phyloP scores from a whole-genome alignment of 2,113 vertebrate genomes.

The Nibea coibor region DNA sequence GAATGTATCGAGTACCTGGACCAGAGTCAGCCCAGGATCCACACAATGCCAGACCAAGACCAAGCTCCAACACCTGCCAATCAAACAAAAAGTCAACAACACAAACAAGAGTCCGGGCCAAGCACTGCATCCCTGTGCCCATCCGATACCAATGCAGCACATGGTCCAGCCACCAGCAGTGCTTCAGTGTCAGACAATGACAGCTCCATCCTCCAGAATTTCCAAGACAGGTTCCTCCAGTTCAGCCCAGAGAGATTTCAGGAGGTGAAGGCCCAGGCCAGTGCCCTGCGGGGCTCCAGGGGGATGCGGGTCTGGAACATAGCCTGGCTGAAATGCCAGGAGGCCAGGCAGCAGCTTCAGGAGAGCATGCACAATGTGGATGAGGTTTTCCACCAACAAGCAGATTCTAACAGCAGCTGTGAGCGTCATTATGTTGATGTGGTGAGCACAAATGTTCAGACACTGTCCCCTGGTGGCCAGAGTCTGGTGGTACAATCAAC shows the following conservation, averaged over 20 bases:
- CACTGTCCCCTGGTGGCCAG: constrained; percentile 48
- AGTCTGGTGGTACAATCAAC: constrained; percentile 72
- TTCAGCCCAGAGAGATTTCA: constrained; percentile 85
- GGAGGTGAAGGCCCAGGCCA: constrained; percentile 85
- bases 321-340: constrained; percentile 82
- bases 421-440: constrained; percentile 69
- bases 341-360: constrained; percentile 83
- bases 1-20: constrained; percentile 84
- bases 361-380: constrained; percentile 80
- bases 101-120: constrained; percentile 8
- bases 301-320: constrained; percentile 86
- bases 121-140: background rate
- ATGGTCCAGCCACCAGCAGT: background rate
- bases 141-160: constrained; percentile 3
- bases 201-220: constrained; percentile 79
- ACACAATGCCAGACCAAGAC: constrained; percentile 30
- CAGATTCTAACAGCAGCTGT: constrained; percentile 40
- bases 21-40: constrained; percentile 58
- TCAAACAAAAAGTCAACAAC: constrained; percentile 35
- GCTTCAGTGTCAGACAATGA: constrained; percentile 18
- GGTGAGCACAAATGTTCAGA: constrained; percentile 66
- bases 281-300: constrained; percentile 75
- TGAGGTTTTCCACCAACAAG: constrained; percentile 39
- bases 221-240: constrained; percentile 82
- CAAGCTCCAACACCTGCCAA: constrained; percentile 5